Evolutionary conservation across 2,888 invertebrate species (phyloP), one percentile per base, ranked within the genome.

Genomic region (Tridacna crocea): DNA sequence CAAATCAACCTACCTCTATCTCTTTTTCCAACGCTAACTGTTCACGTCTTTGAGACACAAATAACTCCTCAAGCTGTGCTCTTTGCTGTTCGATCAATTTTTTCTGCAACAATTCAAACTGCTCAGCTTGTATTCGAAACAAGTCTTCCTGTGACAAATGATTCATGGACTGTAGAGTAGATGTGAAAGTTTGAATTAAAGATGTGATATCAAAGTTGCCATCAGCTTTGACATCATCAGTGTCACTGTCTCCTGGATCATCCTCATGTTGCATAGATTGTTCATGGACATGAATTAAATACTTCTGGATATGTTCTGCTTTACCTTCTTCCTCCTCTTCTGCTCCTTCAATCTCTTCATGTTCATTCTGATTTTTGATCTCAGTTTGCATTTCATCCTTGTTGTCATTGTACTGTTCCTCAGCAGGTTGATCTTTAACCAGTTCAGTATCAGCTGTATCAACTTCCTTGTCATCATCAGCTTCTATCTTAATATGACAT

Each of bases 71-170:
- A 63, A 92, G 87, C 61, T 92, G 92, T 19, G 85, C 83, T 12
- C 96, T 95, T 91, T 97, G 97, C 84, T 96, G 96, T 55, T 95
- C 95, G 89, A 92, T 90, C 89, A 93, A 87, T 87, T 91, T 90
- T 68, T 90, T 84, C 17, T 89, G 87, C 70, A 91, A 77, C 22
- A 84, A 70, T 70, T 93, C 91, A 89, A 93, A 93, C 79, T 92
- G 89, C 68, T 89, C 87, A 51, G 89, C 79, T 72, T 92, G 93
- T 26, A 90, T 83, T 24, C 85, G 74, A 36, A 91, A 83, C 15
- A 91, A 46, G 36, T 92, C 90, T 22, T 89, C 90, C 79, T 91
- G 90, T 0, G 89, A 87, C 51, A 90, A 76, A 60, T 86, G 84
- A 26, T 86, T 83, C 77, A 89, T 82, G 6, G 78, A 75, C 66